Base-by-base conservation (phyloP, 2,888 invertebrate genomes). In the Hecatera dysodea region DNA sequence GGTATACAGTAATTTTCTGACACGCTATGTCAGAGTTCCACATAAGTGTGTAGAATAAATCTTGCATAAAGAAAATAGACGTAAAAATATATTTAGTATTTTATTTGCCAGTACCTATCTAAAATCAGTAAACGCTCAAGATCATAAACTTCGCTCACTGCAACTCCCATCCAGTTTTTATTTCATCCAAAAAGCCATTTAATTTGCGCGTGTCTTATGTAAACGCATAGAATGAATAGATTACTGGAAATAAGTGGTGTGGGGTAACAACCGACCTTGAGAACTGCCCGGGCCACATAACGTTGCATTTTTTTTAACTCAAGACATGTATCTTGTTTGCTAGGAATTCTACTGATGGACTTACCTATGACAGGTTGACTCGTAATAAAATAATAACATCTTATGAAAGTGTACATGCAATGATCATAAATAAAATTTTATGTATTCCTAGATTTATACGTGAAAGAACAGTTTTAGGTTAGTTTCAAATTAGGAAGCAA, bases 181-280 rank as follows among this genome's bases (percentile, higher is more conserved):
- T 60, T 82, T 68, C 24, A 69, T 68, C 66, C 56, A 67, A 80
- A 76, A 68, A 80, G 29, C 52, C 59, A 55, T 75, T 75, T 70
- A 80, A 81, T 83, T 78, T 74, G 55, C 64, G 72, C 62, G 55
- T 65, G 68, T 72, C 55, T 69, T 79, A 79, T 80, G 83, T 85
- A 82, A 84, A 86, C 70, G 80, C 64, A 77, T 80, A 80, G 63
- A 80, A 75, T 78, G 78, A 81, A 84, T 85, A 87, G 83, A 86
- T 86, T 87, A 83, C 81, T 72, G 77, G 79, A 71, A 67, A 78
- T 83, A 84, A 82, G 75, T 82, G 78, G 80, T 62, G 39, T 61
- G 66, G 82, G 90, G 88, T 85, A 64, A 85, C 50, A 84, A 82
- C 84, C 89, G 89, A 68, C 90, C 89, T 90, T 89, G 88, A 52